Evolutionary conservation across 2,113 vertebrate genomes (phyloP).

Genomic region (Cariama cristata): DNA sequence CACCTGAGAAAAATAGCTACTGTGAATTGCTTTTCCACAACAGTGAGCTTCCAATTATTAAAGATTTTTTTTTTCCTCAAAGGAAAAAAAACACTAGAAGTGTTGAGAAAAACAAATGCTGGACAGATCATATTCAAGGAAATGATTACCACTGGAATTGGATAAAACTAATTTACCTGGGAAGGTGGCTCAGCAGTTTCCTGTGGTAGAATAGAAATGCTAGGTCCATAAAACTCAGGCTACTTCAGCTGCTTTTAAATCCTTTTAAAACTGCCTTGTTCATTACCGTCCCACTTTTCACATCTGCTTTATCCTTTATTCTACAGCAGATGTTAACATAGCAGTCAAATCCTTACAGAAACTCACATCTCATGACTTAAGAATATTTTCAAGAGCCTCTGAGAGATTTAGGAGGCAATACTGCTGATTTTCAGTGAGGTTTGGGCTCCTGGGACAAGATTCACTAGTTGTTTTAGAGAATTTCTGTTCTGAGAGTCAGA

Average conservation of each 20-base stretch:
- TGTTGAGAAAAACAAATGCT: background rate
- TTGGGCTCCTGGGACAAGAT: background rate
- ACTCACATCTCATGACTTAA: background rate
- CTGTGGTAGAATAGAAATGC: background rate
- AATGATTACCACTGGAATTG: background rate
- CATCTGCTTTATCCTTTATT: background rate
- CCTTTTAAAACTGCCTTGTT: background rate
- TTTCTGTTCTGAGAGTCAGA: background rate
- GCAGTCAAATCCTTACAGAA: background rate
- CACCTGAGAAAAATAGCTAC: background rate
- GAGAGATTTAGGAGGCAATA: background rate
- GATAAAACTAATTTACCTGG: background rate
- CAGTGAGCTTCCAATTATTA: background rate
- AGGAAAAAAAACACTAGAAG: background rate
- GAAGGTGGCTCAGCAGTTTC: background rate
- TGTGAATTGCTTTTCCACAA: conserved; percentile 6
- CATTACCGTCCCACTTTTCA: background rate
- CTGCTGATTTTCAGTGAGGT: background rate
- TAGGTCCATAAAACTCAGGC: background rate
- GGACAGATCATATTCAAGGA: background rate
- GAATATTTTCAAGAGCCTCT: background rate
- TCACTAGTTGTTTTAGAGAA: background rate
- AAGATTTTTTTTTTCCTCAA: background rate
- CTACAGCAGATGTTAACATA: background rate
- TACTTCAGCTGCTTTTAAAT: background rate